Evolutionary conservation across 2,888 invertebrate genomes (phyloP).

Genomic region (Monopis laevigella): DNA sequence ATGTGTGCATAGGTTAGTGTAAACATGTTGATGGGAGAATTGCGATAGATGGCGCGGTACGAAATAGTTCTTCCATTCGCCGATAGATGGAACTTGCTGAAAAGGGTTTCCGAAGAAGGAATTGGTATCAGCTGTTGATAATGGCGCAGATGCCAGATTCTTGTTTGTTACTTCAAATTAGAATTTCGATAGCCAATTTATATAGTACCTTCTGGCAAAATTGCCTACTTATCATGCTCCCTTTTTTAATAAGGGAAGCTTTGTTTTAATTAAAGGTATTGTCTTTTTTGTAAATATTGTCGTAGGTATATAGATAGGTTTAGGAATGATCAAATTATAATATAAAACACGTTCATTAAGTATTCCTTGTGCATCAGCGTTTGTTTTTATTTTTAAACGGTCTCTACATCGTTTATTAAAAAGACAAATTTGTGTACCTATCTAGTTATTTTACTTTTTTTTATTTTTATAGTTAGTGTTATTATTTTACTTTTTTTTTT

Average conservation of each 20-base stretch:
- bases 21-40: neutral
- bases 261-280: neutral
- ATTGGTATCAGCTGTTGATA: conserved; percentile 18
- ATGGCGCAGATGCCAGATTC: conserved; percentile 8
- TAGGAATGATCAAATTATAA: too few relatives aligned
- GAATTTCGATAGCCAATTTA: conserved; percentile 11
- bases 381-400: too few relatives aligned
- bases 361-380: too few relatives aligned
- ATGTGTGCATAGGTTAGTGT: conserved; percentile 28
- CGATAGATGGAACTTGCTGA: conserved; percentile 34
- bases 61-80: conserved; percentile 30
- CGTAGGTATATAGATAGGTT: too few relatives aligned
- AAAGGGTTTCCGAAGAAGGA: conserved; percentile 11
- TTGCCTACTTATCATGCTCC: neutral
- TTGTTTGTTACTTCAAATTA: conserved; percentile 12
- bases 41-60: conserved; percentile 43
- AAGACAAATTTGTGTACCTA: too few relatives aligned
- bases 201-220: neutral
- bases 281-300: too few relatives aligned
- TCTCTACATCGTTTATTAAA: too few relatives aligned
- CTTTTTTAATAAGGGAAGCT: neutral
- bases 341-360: too few relatives aligned
- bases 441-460: too few relatives aligned
- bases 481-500: too few relatives aligned
- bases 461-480: too few relatives aligned